phyloP scores from a whole-genome alignment of 2,888 invertebrate species.

The Hipparchia semele region DNA sequence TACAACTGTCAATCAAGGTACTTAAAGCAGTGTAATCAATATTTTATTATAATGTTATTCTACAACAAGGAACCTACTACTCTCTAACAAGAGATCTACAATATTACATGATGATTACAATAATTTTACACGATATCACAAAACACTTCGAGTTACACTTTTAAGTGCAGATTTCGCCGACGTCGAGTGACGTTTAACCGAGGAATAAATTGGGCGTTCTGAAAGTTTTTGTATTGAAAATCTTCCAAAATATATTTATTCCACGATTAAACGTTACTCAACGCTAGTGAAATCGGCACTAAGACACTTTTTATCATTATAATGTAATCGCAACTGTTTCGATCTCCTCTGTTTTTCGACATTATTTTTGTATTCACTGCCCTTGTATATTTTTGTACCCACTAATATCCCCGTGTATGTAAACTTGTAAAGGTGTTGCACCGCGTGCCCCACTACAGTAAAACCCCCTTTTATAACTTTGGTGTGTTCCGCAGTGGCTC shows the following conservation, averaged over 20 bases:
- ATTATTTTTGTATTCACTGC: slow-evolving; percentile 18
- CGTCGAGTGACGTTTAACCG: too few relatives aligned
- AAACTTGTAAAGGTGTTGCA: slow-evolving; percentile 26
- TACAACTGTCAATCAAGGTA: background rate
- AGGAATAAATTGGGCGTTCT: too few relatives aligned
- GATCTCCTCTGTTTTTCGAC: slow-evolving; percentile 19
- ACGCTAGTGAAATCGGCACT: too few relatives aligned
- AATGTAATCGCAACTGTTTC: slow-evolving; percentile 13
- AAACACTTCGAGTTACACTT: slow-evolving; percentile 6
- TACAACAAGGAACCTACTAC: background rate
- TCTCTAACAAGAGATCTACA: background rate
- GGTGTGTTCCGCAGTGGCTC: slow-evolving; percentile 77
- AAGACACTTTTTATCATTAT: slow-evolving; percentile 5
- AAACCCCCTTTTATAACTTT: slow-evolving; percentile 36
- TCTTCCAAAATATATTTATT: too few relatives aligned
- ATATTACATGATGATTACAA: background rate
- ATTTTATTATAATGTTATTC: too few relatives aligned
- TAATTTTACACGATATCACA: slow-evolving; percentile 14
- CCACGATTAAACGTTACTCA: too few relatives aligned
- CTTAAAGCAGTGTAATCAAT: slow-evolving; percentile 1
- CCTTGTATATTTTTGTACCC: slow-evolving; percentile 16
- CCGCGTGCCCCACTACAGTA: slow-evolving; percentile 44
- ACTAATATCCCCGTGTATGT: slow-evolving; percentile 28
- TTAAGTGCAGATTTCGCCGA: too few relatives aligned
- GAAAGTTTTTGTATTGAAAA: too few relatives aligned